Base-by-base conservation (phyloP, 2,888 invertebrate genomes). In the Microplitis manilae region DNA sequence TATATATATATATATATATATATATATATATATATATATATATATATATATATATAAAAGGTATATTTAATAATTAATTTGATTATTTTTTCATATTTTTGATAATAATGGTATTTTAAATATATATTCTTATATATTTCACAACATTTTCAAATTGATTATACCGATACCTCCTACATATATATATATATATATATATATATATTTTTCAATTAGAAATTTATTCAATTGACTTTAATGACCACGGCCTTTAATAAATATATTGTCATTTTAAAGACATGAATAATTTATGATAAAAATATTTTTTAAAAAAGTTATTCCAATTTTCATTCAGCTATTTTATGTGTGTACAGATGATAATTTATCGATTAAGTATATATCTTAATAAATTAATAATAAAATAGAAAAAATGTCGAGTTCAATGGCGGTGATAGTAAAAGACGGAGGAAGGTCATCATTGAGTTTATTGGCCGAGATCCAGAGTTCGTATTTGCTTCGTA, bases 381-480 rank as follows among this genome's bases (percentile, higher is more conserved):
- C 38, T 20, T 39, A 38, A 38, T 38, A 20, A 67, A 67, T 67
- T n/a, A 67, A 67, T 67, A 20, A 67, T 67, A 67, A 39, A 67
- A 20, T 69, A 70, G 50, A 13, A 9, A n/a, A 30, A 13, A 41
- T 59, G 41, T n/a, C 50, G 39, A 38, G 70, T 72, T 62, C 62
- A 72, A 61, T 72, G 62, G 40, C 62, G 71, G 40, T 38, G 71
- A 72, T 39, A 64, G 60, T 38, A 75, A 73, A 76, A 68, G 76
- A 75, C 61, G 17, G 65, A 73, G 68, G 77, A 82, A 80, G 78
- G 81, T 79, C 77, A 73, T 68, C 61, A 76, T 20, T 15, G 41
- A 79, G 79, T 80, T 81, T 80, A 81, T 81, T 83, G 84, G 83
- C 82, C 77, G 73, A 20, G 64, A 71, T 82, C 82, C 84, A 83